Conservation (phyloP, 2,113 vertebrate genomes). For the Megaleporinus macrocephalus region DNA sequence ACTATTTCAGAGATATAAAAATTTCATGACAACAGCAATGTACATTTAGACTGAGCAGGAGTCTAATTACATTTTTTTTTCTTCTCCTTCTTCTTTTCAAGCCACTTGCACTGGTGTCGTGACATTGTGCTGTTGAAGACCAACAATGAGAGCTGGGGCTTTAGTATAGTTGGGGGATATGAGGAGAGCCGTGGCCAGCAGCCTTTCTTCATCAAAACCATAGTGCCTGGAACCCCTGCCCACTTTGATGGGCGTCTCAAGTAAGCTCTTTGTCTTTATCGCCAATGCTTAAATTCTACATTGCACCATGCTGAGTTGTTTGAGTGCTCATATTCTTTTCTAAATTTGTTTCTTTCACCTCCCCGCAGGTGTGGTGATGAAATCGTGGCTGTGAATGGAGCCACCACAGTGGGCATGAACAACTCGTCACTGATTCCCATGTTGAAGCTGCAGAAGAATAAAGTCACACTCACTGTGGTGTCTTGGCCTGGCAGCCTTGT, state of each 20-base stretch:
- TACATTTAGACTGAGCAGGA: not conserved
- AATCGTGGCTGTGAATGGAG: slow-evolving; percentile 91
- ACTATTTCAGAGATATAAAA: too few relatives aligned
- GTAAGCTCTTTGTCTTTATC: slow-evolving; percentile 69
- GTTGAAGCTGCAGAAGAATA: slow-evolving; percentile 92
- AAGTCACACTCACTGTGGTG: slow-evolving; percentile 88
- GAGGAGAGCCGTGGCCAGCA: slow-evolving; percentile 90
- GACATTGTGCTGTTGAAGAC: slow-evolving; percentile 88
- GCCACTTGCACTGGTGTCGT: slow-evolving; percentile 89
- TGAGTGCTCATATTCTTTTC: not conserved
- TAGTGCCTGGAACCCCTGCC: slow-evolving; percentile 90
- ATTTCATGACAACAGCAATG: too few relatives aligned
- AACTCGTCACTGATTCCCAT: slow-evolving; percentile 90
- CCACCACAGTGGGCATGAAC: slow-evolving; percentile 89
- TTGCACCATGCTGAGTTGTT: not conserved
- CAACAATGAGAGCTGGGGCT: slow-evolving; percentile 91
- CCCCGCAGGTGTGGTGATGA: slow-evolving; percentile 87
- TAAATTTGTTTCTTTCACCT: not conserved
- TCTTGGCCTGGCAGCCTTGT: slow-evolving; percentile 91
- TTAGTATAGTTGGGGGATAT: slow-evolving; percentile 93
- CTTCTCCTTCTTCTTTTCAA: slow-evolving; percentile 53
- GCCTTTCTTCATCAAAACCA: slow-evolving; percentile 96
- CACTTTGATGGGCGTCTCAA: slow-evolving; percentile 88
- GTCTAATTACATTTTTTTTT: not conserved
- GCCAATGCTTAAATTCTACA: too few relatives aligned